Percentiles rank a stretch among this genome's conserved stretches.
These are phyloP conservation scores for Brotula barbata DNA, from an alignment of 2,797 vertebrate species.

Conservation along the genomic window DNA sequence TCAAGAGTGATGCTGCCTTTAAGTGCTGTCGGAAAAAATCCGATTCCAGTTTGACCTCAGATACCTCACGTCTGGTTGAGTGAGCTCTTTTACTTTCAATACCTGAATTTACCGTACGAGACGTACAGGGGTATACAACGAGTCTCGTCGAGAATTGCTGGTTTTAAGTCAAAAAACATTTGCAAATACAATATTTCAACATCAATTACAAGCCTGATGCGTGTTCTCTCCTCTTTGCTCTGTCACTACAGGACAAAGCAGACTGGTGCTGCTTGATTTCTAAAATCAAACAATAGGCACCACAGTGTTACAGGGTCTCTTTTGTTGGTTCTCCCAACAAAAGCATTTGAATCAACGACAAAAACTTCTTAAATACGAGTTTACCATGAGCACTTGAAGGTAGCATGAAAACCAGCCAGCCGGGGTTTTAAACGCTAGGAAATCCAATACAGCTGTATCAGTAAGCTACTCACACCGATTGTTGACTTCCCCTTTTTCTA, in stretches of 20 bases:
- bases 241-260: conserved; percentile 36
- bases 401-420: conserved; percentile 91
- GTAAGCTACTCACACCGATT: conserved; percentile 89
- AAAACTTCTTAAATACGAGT: conserved; percentile 43
- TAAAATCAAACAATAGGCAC: conserved; percentile 53
- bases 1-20: conserved; percentile 78
- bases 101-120: conserved; percentile 25
- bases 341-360: conserved; percentile 30
- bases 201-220: conserved; percentile 32
- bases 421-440: conserved; percentile 91
- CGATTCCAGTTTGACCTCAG: background rate
- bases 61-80: background rate
- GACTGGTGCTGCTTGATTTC: conserved; percentile 41
- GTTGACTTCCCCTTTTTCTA: conserved; percentile 93
- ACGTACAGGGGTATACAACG: conserved; percentile 29
- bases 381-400: conserved; percentile 72
- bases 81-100: background rate
- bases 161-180: conserved; percentile 37
- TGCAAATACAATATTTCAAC: conserved; percentile 31
- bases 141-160: conserved; percentile 50
- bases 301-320: conserved; percentile 49
- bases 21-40: conserved; percentile 66
- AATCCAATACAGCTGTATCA: conserved; percentile 95
- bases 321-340: conserved; percentile 42
- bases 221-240: conserved; percentile 23